Percentiles rank a stretch among this genome's conserved stretches.
These are phyloP conservation scores for Nesidiocoris tenuis DNA, from an alignment of 2,888 invertebrate genomes.

Conservation along the genomic window DNA sequence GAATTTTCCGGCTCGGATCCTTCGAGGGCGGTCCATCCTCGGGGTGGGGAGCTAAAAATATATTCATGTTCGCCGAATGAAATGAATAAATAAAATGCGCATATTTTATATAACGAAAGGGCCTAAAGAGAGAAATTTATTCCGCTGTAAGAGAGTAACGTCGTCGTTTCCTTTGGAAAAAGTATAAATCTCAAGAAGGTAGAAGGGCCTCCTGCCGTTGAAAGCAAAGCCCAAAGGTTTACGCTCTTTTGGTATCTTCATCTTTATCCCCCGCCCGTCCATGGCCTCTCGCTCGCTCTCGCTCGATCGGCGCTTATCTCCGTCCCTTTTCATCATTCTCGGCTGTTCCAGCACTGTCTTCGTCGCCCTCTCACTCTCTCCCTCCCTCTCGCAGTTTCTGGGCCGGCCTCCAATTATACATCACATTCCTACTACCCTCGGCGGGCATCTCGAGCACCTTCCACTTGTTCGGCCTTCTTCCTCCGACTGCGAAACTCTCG, in stretches of 20 bases:
- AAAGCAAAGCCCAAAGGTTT: neutral
- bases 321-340: neutral
- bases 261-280: neutral
- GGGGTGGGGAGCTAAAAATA: too few relatives aligned
- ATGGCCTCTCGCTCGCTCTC: neutral
- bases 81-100: neutral
- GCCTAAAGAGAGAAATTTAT: neutral
- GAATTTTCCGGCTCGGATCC: too few relatives aligned
- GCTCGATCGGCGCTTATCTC: neutral
- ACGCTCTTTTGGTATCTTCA: neutral
- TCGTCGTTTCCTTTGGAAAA: neutral
- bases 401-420: neutral
- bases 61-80: too few relatives aligned
- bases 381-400: neutral
- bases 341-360: neutral
- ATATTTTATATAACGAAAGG: neutral
- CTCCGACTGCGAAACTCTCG: neutral
- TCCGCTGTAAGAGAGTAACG: neutral
- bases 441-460: neutral
- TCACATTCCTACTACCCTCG: neutral
- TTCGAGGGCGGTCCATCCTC: too few relatives aligned
- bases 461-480: neutral
- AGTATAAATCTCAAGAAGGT: neutral
- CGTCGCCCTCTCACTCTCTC: neutral
- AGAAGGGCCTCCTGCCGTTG: neutral